Percentiles rank a stretch among this genome's conserved stretches.
Evolutionary conservation across 2,797 vertebrate species (phyloP).

Genomic region (Muraenolepis orangiensis): DNA sequence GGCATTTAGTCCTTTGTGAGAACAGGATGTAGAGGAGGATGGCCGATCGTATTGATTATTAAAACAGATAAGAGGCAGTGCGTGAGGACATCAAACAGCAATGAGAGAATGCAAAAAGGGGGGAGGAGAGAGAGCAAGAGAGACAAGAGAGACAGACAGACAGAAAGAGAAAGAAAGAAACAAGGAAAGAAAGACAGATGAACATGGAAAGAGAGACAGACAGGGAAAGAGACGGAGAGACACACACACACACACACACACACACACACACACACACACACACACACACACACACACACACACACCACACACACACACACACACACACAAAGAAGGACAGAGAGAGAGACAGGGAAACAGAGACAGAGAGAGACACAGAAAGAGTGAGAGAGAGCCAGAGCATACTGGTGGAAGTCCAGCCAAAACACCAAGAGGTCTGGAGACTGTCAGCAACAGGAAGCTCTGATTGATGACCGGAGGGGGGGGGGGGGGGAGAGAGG

Average conservation of each 20-base stretch:
- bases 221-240: neutral
- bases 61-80: neutral
- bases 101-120: slow-evolving; percentile 13
- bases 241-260: slow-evolving; percentile 12
- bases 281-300: too few relatives aligned
- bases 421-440: slow-evolving; percentile 74
- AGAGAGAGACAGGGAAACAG: neutral
- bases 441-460: slow-evolving; percentile 84
- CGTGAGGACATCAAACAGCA: neutral
- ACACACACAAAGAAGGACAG: too few relatives aligned
- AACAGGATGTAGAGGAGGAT: neutral
- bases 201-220: neutral
- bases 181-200: neutral
- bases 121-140: neutral
- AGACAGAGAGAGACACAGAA: slow-evolving; percentile 11
- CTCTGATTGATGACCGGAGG: slow-evolving; percentile 58
- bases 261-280: too few relatives aligned
- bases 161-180: neutral
- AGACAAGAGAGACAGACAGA: neutral
- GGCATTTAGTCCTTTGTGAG: neutral
- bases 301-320: too few relatives aligned
- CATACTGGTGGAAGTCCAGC: slow-evolving; percentile 65
- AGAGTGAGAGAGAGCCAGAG: slow-evolving; percentile 16
- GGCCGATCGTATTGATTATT: neutral
- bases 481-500: neutral